Evolutionary conservation across 2,797 vertebrate genomes (phyloP).

Genomic region (Clarias platycephalus): DNA sequence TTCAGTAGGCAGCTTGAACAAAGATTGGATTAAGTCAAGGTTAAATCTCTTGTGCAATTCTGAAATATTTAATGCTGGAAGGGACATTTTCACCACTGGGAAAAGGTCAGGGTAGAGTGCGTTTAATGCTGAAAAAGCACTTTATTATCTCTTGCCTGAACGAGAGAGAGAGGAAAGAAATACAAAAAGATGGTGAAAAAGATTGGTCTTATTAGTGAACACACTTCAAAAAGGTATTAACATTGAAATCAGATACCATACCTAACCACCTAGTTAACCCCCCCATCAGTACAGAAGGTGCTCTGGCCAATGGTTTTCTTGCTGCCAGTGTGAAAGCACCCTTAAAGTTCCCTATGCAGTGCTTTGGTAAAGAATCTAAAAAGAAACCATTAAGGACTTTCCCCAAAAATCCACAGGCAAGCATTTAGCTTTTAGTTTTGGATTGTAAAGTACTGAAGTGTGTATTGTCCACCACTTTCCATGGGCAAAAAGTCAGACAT

Average conservation of each 20-base stretch:
- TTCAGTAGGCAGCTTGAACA: background rate
- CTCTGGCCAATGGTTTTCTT: background rate
- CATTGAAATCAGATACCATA: background rate
- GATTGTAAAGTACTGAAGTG: background rate
- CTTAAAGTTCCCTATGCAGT: background rate
- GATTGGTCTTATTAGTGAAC: background rate
- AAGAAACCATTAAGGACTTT: background rate
- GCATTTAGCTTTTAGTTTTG: no score
- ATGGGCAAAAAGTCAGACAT: no score
- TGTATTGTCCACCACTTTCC: background rate
- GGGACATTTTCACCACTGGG: background rate
- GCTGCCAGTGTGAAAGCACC: background rate
- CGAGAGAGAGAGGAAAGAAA: background rate
- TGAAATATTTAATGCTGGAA: background rate
- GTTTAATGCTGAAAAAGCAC: background rate
- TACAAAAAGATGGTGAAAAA: background rate
- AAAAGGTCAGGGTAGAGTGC: background rate
- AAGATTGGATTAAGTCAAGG: background rate
- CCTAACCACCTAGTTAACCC: background rate
- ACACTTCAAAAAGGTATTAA: background rate
- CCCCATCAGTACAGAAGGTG: background rate
- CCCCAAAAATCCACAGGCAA: background rate
- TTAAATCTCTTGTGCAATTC: background rate
- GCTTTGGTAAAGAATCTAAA: background rate
- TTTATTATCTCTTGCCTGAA: background rate